These are phyloP conservation scores for Psittacula derbiana DNA, from an alignment of 2,797 vertebrate species.

Conservation along the genomic window DNA sequence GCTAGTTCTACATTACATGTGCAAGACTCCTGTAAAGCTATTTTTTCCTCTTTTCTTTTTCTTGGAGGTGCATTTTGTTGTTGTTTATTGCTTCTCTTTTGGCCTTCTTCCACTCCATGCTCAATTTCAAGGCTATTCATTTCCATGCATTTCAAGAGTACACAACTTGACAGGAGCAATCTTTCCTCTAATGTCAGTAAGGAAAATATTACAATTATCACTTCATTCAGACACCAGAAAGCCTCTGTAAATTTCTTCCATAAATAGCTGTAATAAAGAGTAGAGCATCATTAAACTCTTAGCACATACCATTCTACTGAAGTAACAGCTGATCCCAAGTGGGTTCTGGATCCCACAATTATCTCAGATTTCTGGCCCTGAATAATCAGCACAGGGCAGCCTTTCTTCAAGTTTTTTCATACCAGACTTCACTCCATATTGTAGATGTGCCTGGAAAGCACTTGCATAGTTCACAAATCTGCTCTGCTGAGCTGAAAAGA, in stretches of 20 bases:
- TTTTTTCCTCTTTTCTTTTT: rapidly evolving
- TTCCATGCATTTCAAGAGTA: not conserved
- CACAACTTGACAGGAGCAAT: not conserved
- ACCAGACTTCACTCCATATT: not conserved
- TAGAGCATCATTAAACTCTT: not conserved
- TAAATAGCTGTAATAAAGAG: not conserved
- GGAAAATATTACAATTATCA: not conserved
- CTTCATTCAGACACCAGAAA: not conserved
- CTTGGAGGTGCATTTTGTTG: not conserved
- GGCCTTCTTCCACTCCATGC: not conserved
- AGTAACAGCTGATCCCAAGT: not conserved
- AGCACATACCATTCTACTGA: constrained; percentile 15
- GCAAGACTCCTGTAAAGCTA: not conserved
- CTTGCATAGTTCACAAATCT: not conserved
- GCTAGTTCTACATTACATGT: not conserved
- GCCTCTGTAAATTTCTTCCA: not conserved
- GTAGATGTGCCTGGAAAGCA: not conserved
- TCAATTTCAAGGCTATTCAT: not conserved
- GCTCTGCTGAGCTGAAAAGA: not conserved
- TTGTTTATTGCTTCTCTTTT: not conserved
- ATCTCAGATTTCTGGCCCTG: not conserved
- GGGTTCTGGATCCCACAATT: not conserved
- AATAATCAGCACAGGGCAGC: not conserved
- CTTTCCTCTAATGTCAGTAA: not conserved
- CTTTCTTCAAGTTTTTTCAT: not conserved